A percentile compares a stretch with the other conserved stretches of the same genome.
These are phyloP conservation scores for Sorex maritimensis DNA, from an alignment of 2,797 vertebrate species.

Conservation along the genomic window DNA sequence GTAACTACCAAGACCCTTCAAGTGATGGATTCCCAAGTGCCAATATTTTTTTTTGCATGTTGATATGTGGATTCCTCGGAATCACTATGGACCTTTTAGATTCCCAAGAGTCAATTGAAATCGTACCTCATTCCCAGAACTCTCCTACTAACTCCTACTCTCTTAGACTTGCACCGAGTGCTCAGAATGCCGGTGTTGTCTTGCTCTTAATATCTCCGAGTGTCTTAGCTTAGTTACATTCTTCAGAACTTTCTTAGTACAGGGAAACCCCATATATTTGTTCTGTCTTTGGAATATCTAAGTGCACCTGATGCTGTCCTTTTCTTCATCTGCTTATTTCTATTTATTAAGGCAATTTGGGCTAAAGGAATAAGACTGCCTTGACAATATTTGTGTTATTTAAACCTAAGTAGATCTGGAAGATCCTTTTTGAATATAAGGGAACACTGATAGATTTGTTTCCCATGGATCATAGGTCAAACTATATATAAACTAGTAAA, in stretches of 20 bases:
- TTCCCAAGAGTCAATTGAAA: neutral
- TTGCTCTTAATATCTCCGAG: neutral
- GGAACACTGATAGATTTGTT: neutral
- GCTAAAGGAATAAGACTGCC: no score
- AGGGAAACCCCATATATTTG: neutral
- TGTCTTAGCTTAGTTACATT: fast-evolving
- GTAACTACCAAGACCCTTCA: no score
- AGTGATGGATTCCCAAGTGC: neutral
- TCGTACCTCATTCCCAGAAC: fast-evolving
- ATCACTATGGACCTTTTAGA: fast-evolving
- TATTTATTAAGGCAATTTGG: neutral
- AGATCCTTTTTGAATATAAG: neutral
- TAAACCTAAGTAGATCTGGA: neutral
- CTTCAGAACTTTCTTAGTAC: neutral
- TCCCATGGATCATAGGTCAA: neutral
- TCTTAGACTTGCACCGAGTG: neutral
- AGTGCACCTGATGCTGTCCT: fast-evolving
- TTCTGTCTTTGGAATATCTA: neutral
- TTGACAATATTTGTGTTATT: neutral
- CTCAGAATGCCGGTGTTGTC: neutral
- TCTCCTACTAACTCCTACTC: no score
- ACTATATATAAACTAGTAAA: neutral
- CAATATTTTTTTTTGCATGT: neutral
- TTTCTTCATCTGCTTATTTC: neutral
- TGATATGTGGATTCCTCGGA: neutral